phyloP scores from a whole-genome alignment of 2,797 vertebrate genomes.

The Eurystomus glaucurus region DNA sequence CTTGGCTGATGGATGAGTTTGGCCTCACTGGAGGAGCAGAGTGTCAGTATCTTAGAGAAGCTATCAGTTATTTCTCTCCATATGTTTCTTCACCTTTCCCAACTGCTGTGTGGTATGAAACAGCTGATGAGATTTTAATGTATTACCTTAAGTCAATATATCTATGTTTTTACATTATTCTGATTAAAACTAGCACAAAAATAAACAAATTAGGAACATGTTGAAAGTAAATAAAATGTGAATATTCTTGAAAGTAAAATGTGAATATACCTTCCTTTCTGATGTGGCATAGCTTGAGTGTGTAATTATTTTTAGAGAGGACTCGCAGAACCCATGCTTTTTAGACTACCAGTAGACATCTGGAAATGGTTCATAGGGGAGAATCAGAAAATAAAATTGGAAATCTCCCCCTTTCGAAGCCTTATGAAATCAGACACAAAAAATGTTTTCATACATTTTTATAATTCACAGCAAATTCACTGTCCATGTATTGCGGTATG shows the following conservation, averaged over 20 bases:
- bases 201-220: neutral
- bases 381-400: neutral
- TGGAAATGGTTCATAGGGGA: neutral
- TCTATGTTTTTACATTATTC: neutral
- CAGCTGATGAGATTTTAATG: neutral
- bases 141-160: neutral
- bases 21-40: neutral
- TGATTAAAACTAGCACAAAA: neutral
- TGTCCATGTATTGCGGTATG: fast-evolving
- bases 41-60: neutral
- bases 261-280: neutral
- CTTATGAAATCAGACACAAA: neutral
- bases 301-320: neutral
- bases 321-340: neutral
- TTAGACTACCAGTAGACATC: neutral
- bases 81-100: neutral
- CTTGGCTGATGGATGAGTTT: neutral
- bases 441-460: neutral
- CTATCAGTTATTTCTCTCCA: neutral
- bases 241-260: neutral
- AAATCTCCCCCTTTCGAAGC: neutral
- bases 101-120: neutral
- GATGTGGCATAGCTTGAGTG: fast-evolving
- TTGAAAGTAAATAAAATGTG: neutral
- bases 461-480: neutral